Evolutionary conservation across 2,113 vertebrate species (phyloP), one percentile per base, ranked within the genome.

Genomic region (Petrocephalus microphthalmus): DNA sequence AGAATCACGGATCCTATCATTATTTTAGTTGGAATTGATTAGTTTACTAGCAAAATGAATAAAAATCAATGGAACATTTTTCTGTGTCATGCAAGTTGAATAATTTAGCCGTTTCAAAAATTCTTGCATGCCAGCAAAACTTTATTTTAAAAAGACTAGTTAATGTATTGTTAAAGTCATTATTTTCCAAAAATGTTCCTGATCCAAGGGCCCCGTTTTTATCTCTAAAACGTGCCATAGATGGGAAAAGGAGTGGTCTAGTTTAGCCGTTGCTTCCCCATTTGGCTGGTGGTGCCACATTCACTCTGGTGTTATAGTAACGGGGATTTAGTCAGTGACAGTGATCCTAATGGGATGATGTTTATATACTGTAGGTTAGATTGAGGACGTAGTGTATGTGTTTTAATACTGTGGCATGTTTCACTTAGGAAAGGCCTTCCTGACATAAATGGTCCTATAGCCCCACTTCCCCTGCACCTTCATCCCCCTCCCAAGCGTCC

Each of bases 381-480:
- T 47, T n/a, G 15, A 82, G 42, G 33, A 47, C 33, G 10, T 10
- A 20, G 3, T 83, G 17, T 49, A 45, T 49, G 81, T 83, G 45
- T 83, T 10, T 10, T 83, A 83, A 49, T 49, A 83, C 33, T 49
- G 45, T 87, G 74, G 7, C 89, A 87, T 92, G 22, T 91, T 90
- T 89, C 89, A 87, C 92, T 92, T 91, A 96, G 95, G 93, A 95
- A 95, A 91, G 92, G 93, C 87, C 90, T 93, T 84, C 90, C 91
- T 25, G 94, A 95, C 91, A 94, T 93, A 83, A 94, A 95, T 22
- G 93, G 93, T 87, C 94, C 95, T 84, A 86, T 94, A 85, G 91
- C 94, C 91, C 93, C 95, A 0, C 92, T 94, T 52, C 94, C 94
- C 85, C 89, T 94, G 67, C 94, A 95, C 88, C 94, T 95, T 17